Conservation (phyloP, 2,888 invertebrate genomes). For the Liposcelis brunnea region DNA sequence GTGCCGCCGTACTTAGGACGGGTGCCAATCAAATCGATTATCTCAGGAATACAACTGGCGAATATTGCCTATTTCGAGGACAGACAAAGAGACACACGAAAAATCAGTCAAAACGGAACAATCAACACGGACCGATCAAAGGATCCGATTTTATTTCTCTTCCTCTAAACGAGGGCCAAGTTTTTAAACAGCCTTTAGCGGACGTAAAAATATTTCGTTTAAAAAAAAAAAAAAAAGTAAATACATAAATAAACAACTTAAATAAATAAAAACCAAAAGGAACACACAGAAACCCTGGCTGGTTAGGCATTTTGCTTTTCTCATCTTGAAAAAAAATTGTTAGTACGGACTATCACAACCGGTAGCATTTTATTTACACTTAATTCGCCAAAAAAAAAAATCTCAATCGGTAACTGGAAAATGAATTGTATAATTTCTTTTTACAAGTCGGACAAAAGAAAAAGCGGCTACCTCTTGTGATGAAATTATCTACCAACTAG, state of each 20-base stretch:
- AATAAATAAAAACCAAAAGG: conserved; percentile 10
- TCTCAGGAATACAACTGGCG: conserved; percentile 99
- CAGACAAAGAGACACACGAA: conserved; percentile 9
- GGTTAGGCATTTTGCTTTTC: conserved; percentile 15
- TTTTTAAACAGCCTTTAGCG: too few relatives aligned
- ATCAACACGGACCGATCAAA: too few relatives aligned
- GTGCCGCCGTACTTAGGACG: conserved; percentile 99
- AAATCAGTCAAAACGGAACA: conserved; percentile 7
- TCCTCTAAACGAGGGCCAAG: too few relatives aligned
- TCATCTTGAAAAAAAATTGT: not conserved
- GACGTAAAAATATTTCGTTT: too few relatives aligned
- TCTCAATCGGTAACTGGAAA: not conserved
- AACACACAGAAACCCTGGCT: conserved; percentile 19
- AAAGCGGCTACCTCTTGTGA: conserved; percentile 5
- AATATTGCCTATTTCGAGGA: conserved; percentile 78
- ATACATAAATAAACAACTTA: too few relatives aligned
- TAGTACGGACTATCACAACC: conserved; percentile 1
- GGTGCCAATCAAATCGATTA: conserved; percentile 99
- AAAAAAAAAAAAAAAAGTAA: too few relatives aligned
- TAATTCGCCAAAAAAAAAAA: not conserved
- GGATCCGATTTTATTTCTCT: too few relatives aligned
- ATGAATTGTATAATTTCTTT: conserved; percentile 3
- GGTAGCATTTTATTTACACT: conserved; percentile 3
- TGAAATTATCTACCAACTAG: conserved; percentile 19
- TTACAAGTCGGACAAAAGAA: not conserved